phyloP scores from a whole-genome alignment of 2,888 invertebrate genomes.

The Falcaria lacertinaria region DNA sequence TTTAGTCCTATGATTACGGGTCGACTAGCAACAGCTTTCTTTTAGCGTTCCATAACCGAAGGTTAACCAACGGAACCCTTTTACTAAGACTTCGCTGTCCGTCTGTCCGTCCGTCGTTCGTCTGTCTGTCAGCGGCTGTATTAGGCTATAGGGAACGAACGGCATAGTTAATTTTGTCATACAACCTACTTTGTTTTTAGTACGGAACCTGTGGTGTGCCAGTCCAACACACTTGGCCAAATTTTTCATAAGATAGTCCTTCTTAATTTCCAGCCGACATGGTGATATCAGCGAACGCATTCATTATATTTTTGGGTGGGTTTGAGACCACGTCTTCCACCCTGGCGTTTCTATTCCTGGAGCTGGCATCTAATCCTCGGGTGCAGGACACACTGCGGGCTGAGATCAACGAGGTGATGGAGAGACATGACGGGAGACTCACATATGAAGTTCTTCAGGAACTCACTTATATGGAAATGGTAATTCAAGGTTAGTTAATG shows the following conservation, averaged over 20 bases:
- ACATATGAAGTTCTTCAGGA: conserved; percentile 74
- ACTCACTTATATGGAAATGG: conserved; percentile 79
- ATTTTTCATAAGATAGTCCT: neutral
- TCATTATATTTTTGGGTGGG: conserved; percentile 81
- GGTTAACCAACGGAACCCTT: no score
- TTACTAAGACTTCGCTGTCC: no score
- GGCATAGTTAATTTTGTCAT: no score
- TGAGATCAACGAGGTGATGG: conserved; percentile 63
- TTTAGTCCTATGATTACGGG: no score
- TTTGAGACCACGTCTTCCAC: conserved; percentile 81
- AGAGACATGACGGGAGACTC: conserved; percentile 51
- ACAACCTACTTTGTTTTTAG: no score
- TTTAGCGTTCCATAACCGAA: no score
- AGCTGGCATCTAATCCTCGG: conserved; percentile 70
- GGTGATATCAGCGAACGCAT: conserved; percentile 78
- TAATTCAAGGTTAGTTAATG: conserved; percentile 74
- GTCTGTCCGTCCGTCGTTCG: no score
- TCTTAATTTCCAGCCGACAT: conserved; percentile 63
- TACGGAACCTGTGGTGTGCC: no score
- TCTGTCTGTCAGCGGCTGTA: no score
- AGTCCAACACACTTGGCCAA: no score
- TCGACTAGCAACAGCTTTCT: no score
- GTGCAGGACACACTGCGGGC: conserved; percentile 73
- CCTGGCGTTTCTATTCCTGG: conserved; percentile 76
- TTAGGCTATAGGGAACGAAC: no score